Conservation (phyloP, 2,797 vertebrate genomes). For the Acipenser ruthenus region DNA sequence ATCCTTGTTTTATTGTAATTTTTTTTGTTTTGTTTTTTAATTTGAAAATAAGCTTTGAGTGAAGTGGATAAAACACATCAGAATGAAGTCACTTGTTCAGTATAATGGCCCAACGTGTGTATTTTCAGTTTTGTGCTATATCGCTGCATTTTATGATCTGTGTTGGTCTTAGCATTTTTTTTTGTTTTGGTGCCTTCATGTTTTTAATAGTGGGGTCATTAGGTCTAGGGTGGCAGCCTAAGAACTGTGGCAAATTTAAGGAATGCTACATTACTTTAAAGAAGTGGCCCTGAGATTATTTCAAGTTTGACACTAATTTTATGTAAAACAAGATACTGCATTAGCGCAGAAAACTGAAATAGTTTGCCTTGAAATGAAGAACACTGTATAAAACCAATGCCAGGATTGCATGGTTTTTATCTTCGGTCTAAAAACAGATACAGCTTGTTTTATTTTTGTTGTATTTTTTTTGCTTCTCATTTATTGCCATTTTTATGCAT, state of each 20-base stretch:
- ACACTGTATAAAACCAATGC: conserved; percentile 67
- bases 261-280: neutral
- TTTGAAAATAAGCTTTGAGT: conserved; percentile 29
- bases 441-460: conserved; percentile 31
- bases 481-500: conserved; percentile 43
- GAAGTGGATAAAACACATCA: conserved; percentile 35
- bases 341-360: conserved; percentile 37
- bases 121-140: conserved; percentile 41
- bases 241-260: conserved; percentile 8
- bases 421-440: conserved; percentile 37
- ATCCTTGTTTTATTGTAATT: conserved; percentile 27
- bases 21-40: conserved; percentile 32
- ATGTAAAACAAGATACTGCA: conserved; percentile 56
- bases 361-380: conserved; percentile 47
- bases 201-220: conserved; percentile 33
- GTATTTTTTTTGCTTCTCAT: conserved; percentile 39
- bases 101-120: conserved; percentile 19
- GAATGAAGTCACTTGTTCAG: conserved; percentile 42
- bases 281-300: neutral
- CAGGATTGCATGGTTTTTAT: conserved; percentile 42
- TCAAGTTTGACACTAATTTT: conserved; percentile 40
- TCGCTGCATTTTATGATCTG: conserved; percentile 54
- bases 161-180: conserved; percentile 48
- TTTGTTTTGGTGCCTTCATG: conserved; percentile 58
- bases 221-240: conserved; percentile 7